These are phyloP conservation scores for Hedychridium roseum DNA, from an alignment of 2,888 invertebrate genomes.

Conservation along the genomic window DNA sequence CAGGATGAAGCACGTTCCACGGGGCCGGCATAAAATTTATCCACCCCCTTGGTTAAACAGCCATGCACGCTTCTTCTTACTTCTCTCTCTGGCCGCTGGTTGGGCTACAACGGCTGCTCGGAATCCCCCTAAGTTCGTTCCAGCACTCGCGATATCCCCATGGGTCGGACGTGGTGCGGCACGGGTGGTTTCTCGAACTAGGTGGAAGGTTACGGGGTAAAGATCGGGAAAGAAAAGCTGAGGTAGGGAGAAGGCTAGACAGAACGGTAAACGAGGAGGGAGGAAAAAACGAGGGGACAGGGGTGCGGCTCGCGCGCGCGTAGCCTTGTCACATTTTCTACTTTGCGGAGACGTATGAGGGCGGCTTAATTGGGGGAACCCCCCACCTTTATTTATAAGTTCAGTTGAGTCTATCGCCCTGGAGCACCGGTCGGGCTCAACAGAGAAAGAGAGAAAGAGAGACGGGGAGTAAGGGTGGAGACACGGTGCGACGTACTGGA, in stretches of 20 bases:
- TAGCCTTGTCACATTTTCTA: constrained; percentile 57
- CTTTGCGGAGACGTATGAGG: constrained; percentile 58
- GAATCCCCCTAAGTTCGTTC: constrained; percentile 37
- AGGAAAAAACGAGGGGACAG: constrained; percentile 5
- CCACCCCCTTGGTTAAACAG: constrained; percentile 59
- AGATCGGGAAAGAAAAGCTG: neutral
- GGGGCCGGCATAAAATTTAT: constrained; percentile 66
- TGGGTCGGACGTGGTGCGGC: constrained; percentile 21
- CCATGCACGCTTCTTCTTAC: constrained; percentile 54
- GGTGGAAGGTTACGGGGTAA: neutral
- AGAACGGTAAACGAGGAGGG: constrained; percentile 12
- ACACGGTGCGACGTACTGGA: too few species aligned
- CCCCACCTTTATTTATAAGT: constrained; percentile 61
- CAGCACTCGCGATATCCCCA: constrained; percentile 35
- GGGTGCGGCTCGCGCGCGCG: constrained; percentile 6
- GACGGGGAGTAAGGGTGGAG: constrained; percentile 24
- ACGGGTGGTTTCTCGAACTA: constrained; percentile 5
- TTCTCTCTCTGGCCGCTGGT: constrained; percentile 23
- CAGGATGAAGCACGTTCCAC: constrained; percentile 69
- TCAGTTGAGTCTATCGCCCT: constrained; percentile 54
- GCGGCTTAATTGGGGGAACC: constrained; percentile 58
- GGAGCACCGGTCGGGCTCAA: constrained; percentile 19
- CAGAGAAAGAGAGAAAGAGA: constrained; percentile 18
- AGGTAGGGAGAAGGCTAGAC: neutral
- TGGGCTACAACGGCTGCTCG: constrained; percentile 12